phyloP scores from a whole-genome alignment of 2,113 vertebrate genomes.

The Lagenorhynchus albirostris region DNA sequence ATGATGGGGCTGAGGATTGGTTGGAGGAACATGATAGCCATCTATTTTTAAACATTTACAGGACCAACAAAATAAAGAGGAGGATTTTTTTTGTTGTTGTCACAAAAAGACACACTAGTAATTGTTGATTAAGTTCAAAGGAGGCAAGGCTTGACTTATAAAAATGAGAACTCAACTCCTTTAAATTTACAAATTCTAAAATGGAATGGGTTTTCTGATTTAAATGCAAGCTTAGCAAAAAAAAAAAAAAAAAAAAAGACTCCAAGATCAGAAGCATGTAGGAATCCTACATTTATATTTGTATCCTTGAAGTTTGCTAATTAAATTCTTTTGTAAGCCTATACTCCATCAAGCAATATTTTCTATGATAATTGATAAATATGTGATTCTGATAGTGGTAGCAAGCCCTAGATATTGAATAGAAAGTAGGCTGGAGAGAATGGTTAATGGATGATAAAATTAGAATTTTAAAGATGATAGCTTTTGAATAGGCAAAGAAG shows the following conservation, averaged over 20 bases:
- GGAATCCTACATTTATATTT: not conserved
- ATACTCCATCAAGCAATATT: not conserved
- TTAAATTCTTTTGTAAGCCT: not conserved
- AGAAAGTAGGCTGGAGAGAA: not conserved
- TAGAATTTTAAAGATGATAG: not conserved
- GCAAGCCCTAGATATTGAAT: not conserved
- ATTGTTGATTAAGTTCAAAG: constrained; percentile 39
- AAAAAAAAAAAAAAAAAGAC: not conserved
- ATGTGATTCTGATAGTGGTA: not conserved
- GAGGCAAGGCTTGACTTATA: not conserved
- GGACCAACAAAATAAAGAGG: constrained; percentile 63
- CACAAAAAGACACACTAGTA: constrained; percentile 1
- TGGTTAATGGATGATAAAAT: not conserved
- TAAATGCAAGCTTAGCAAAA: not conserved
- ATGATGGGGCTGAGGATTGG: constrained; percentile 56
- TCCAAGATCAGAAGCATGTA: not conserved
- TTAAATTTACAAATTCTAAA: constrained; percentile 15
- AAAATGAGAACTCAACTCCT: not conserved
- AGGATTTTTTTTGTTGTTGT: not conserved
- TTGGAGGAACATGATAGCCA: constrained; percentile 70
- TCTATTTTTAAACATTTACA: constrained; percentile 77
- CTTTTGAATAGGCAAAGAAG: not conserved
- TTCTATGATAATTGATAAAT: not conserved
- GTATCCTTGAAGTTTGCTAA: not conserved
- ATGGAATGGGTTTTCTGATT: not conserved